Conservation (phyloP, 2,888 invertebrate genomes). For the Lordiphosa andalusiaca region DNA sequence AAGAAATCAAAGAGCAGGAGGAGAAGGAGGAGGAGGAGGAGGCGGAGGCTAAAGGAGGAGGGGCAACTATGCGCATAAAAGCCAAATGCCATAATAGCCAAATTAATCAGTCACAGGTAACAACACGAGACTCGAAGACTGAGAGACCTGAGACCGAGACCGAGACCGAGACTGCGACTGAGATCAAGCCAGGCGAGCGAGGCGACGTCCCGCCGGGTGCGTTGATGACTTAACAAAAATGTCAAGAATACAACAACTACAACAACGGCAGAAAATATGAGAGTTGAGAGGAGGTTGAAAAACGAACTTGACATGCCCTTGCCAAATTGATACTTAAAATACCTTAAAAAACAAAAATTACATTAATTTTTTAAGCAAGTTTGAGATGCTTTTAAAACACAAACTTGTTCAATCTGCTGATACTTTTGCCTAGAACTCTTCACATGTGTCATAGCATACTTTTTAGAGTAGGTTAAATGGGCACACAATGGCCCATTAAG, state of each 20-base stretch:
- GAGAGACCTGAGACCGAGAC: neutral
- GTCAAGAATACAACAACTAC: slow-evolving; percentile 52
- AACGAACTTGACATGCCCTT: slow-evolving; percentile 28
- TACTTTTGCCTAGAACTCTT: no score
- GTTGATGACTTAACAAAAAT: slow-evolving; percentile 74
- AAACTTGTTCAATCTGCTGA: no score
- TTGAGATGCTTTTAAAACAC: neutral
- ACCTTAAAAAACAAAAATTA: neutral
- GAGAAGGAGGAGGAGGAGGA: slow-evolving; percentile 1
- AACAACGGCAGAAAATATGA: slow-evolving; percentile 10
- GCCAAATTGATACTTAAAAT: slow-evolving; percentile 5
- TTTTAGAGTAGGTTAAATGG: no score
- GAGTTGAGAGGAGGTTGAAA: neutral
- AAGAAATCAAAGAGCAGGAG: slow-evolving; percentile 20
- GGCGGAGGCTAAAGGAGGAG: slow-evolving; percentile 4
- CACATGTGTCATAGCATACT: no score
- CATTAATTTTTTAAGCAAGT: neutral
- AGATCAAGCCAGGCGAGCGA: slow-evolving; percentile 28
- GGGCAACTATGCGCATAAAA: slow-evolving; percentile 69
- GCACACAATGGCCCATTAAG: no score
- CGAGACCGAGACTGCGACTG: slow-evolving; percentile 3
- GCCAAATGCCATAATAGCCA: slow-evolving; percentile 74
- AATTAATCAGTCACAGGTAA: slow-evolving; percentile 74
- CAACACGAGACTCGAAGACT: slow-evolving; percentile 41
- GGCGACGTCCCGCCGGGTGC: slow-evolving; percentile 58